Evolutionary conservation across 2,888 invertebrate genomes (phyloP).

Genomic region (Sarcophaga caerulescens): DNA sequence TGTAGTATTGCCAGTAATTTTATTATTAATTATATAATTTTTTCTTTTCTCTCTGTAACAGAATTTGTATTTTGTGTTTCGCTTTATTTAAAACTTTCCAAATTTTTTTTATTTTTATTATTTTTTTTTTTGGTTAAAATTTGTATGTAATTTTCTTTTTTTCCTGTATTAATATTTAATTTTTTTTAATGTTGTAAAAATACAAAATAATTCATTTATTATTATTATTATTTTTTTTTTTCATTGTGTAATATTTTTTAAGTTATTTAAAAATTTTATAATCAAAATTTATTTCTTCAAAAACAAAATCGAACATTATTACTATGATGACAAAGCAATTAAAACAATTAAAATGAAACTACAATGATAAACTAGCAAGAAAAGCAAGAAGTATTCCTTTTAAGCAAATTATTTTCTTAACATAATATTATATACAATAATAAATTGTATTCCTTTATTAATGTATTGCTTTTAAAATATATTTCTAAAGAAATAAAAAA

Average conservation of each 20-base stretch:
- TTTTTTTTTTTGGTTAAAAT: constrained; percentile 58
- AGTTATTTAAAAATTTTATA: constrained; percentile 51
- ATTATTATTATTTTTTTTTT: constrained; percentile 38
- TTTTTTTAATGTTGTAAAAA: constrained; percentile 64
- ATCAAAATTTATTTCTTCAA: constrained; percentile 63
- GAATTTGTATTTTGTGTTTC: constrained; percentile 29
- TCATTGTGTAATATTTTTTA: constrained; percentile 65
- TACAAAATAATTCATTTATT: constrained; percentile 29
- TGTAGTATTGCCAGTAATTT: constrained; percentile 54
- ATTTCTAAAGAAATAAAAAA: constrained; percentile 61
- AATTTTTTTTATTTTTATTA: neutral
- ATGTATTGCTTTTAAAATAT: constrained; percentile 68
- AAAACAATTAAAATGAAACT: constrained; percentile 38
- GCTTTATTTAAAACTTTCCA: neutral
- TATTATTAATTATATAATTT: constrained; percentile 47
- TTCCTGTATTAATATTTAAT: constrained; percentile 63
- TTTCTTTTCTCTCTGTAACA: constrained; percentile 18
- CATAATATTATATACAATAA: constrained; percentile 41
- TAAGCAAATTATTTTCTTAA: constrained; percentile 50
- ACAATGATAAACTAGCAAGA: neutral
- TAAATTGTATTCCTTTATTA: constrained; percentile 55
- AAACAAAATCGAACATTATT: constrained; percentile 47
- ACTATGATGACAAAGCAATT: constrained; percentile 52
- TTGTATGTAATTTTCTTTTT: constrained; percentile 63
- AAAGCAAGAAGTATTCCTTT: constrained; percentile 56